Conservation (phyloP, 2,797 vertebrate species). For the Peromyscus melanophrys region DNA sequence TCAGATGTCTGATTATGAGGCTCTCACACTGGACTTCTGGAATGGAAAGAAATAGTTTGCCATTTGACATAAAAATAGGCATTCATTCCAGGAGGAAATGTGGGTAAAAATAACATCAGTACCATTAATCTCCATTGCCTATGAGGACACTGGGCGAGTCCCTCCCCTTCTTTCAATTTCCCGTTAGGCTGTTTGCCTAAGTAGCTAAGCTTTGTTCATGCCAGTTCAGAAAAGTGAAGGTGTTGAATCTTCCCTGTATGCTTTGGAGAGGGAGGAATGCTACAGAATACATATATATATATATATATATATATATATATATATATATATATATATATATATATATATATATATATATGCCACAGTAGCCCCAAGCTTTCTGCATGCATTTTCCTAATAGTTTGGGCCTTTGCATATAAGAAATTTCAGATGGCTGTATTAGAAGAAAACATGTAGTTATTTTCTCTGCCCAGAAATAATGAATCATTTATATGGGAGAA, state of each 20-base stretch:
- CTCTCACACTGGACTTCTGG: background rate
- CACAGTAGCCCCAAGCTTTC: background rate
- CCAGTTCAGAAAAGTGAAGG: constrained; percentile 20
- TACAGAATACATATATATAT: background rate
- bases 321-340: no score
- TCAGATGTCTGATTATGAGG: constrained; percentile 9
- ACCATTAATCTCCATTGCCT: constrained; percentile 30
- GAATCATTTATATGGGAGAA: background rate
- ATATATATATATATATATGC: background rate
- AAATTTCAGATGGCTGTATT: background rate
- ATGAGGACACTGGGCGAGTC: background rate
- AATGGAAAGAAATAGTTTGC: constrained; percentile 47
- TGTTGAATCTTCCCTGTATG: background rate
- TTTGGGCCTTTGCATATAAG: background rate
- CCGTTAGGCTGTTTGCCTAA: constrained; percentile 18
- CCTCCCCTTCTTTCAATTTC: background rate
- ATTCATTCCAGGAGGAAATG: constrained; percentile 37
- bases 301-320: fast-evolving
- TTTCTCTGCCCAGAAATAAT: background rate
- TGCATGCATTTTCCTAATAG: background rate
- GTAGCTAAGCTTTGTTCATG: background rate
- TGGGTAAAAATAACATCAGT: constrained; percentile 44
- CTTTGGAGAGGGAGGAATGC: constrained; percentile 30
- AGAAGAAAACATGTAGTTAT: background rate
- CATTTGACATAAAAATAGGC: constrained; percentile 41